Conservation (phyloP, 2,797 vertebrate genomes). For the Lepilemur ruficaudatus region DNA sequence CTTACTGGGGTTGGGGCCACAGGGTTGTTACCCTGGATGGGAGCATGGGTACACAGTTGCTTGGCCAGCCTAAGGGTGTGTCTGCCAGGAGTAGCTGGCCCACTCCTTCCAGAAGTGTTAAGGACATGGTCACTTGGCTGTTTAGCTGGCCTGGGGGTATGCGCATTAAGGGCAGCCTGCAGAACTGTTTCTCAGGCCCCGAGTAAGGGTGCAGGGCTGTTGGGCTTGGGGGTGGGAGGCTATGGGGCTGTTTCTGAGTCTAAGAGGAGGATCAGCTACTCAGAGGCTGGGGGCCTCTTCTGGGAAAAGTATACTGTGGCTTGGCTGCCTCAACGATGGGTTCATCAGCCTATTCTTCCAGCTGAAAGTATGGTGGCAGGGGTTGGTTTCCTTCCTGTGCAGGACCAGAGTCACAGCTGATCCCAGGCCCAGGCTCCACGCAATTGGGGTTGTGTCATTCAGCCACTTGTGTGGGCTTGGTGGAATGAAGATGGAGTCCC, state of each 20-base stretch:
- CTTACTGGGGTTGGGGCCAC: neutral
- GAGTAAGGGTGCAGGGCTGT: neutral
- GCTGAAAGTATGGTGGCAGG: neutral
- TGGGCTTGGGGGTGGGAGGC: neutral
- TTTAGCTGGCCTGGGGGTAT: neutral
- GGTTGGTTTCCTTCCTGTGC: neutral
- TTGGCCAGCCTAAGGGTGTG: neutral
- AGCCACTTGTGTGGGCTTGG: neutral
- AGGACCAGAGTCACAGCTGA: neutral
- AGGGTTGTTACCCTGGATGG: neutral
- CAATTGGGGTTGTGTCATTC: neutral
- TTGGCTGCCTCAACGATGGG: neutral
- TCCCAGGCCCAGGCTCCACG: neutral
- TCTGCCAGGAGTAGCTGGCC: neutral
- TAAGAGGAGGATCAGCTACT: neutral
- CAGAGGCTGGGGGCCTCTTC: neutral
- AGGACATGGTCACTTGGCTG: neutral
- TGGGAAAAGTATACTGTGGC: neutral
- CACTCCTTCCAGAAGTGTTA: neutral
- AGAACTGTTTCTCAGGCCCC: neutral
- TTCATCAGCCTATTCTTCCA: neutral
- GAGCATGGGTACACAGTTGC: neutral
- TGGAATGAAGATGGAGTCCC: neutral
- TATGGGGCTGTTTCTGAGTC: neutral
- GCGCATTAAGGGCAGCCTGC: neutral